These are phyloP conservation scores for Probosciger aterrimus DNA, from an alignment of 2,113 vertebrate species.

Conservation along the genomic window DNA sequence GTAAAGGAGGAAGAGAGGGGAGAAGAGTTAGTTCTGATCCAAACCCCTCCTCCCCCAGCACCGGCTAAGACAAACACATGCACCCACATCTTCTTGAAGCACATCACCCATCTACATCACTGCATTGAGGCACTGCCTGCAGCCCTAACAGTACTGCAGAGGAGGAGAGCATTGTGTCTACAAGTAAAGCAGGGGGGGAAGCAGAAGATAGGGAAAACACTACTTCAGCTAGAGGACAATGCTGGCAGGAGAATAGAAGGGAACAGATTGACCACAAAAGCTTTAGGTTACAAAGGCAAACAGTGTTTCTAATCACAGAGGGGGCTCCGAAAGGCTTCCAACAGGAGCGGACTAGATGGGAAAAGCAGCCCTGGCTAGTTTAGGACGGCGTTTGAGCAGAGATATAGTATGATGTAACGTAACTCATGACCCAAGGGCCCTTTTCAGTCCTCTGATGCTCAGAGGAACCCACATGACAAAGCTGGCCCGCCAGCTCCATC, in stretches of 20 bases:
- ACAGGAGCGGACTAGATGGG: constrained; percentile 55
- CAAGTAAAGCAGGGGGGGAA: not conserved
- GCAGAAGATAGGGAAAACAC: constrained; percentile 58
- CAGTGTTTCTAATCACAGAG: constrained; percentile 61
- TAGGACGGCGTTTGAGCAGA: not conserved
- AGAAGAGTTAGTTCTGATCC: not conserved
- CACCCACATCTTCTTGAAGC: not conserved
- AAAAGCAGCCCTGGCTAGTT: constrained; percentile 63
- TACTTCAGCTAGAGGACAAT: constrained; percentile 52
- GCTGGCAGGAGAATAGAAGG: constrained; percentile 54
- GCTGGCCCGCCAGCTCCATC: not conserved
- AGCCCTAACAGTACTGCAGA: not conserved
- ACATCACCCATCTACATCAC: not conserved
- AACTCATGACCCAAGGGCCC: constrained; percentile 63
- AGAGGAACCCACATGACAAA: constrained; percentile 24
- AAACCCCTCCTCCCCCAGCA: not conserved
- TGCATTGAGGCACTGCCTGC: not conserved
- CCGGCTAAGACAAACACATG: not conserved
- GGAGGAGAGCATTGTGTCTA: constrained; percentile 11
- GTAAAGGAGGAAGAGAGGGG: not conserved
- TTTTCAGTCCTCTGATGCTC: constrained; percentile 41
- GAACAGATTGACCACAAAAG: constrained; percentile 53
- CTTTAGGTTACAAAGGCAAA: constrained; percentile 67
- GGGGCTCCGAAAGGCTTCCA: constrained; percentile 52
- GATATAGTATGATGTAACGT: constrained; percentile 53